Conservation (phyloP, 2,113 vertebrate genomes). For the Festucalex cinctus region DNA sequence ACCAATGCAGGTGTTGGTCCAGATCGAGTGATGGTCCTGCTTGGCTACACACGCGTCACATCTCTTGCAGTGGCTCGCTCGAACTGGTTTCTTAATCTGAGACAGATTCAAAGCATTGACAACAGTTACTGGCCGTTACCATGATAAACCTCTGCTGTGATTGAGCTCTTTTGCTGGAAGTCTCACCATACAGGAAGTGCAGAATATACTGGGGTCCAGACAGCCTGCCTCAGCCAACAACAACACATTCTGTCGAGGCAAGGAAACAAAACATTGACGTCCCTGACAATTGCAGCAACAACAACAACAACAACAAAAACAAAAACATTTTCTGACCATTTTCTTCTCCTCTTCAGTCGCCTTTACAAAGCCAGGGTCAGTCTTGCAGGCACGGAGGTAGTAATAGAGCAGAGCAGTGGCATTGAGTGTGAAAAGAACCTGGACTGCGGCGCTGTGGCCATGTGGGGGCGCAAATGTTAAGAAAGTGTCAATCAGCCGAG, state of each 20-base stretch:
- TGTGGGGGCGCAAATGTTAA: slow-evolving; percentile 78
- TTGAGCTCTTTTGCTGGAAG: not conserved
- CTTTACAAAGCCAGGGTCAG: slow-evolving; percentile 85
- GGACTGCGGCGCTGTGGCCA: slow-evolving; percentile 59
- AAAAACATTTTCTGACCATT: slow-evolving; percentile 66
- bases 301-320: too few species aligned
- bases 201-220: slow-evolving; percentile 89
- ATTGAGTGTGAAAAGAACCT: slow-evolving; percentile 76
- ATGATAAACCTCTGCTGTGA: not conserved
- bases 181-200: slow-evolving; percentile 90
- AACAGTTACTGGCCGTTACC: not conserved
- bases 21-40: slow-evolving; percentile 90
- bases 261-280: not conserved
- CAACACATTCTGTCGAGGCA: slow-evolving; percentile 81
- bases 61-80: slow-evolving; percentile 81
- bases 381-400: slow-evolving; percentile 83
- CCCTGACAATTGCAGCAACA: not conserved
- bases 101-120: not conserved
- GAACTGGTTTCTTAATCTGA: slow-evolving; percentile 86
- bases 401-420: slow-evolving; percentile 80
- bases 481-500: slow-evolving; percentile 16
- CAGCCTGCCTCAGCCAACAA: slow-evolving; percentile 86
- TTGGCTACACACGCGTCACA: slow-evolving; percentile 87
- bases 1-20: slow-evolving; percentile 90
- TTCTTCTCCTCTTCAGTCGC: slow-evolving; percentile 87